Evolutionary conservation across 1,140 invertebrate species (phyloP).

Genomic region (Telenomus remus): DNA sequence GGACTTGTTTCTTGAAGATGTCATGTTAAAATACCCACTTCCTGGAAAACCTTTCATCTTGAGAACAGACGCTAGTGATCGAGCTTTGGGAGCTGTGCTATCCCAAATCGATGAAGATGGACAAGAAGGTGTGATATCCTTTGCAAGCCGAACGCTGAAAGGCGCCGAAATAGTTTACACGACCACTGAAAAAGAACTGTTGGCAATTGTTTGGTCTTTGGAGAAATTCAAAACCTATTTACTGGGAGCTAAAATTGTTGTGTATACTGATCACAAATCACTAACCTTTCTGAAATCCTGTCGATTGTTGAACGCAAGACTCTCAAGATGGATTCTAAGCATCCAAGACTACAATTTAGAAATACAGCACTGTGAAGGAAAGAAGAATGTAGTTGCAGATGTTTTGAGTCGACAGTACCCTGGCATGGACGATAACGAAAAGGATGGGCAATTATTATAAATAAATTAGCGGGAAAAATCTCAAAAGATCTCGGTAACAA

Average conservation of each 20-base stretch:
- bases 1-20: background rate
- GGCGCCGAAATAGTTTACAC: background rate
- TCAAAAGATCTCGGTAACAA: no score
- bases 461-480: no score
- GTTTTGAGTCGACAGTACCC: no score
- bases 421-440: no score
- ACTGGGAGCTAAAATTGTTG: background rate
- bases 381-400: no score
- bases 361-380: background rate
- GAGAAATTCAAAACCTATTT: background rate
- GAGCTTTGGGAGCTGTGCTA: background rate
- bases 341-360: slow-evolving; percentile 2
- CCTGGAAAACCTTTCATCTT: slow-evolving; percentile 6
- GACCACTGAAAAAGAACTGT: slow-evolving; percentile 4
- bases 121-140: slow-evolving; percentile 2
- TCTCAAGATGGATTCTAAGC: background rate
- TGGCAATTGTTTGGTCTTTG: slow-evolving; percentile 5
- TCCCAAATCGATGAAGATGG: slow-evolving; percentile 5
- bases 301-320: background rate
- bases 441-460: no score
- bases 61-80: slow-evolving; percentile 7
- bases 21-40: slow-evolving; percentile 3
- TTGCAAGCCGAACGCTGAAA: slow-evolving; percentile 60
- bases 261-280: slow-evolving; percentile 3
- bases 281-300: slow-evolving; percentile 4